phyloP scores from a whole-genome alignment of 2,888 invertebrate genomes.

The Eulithis prunata region DNA sequence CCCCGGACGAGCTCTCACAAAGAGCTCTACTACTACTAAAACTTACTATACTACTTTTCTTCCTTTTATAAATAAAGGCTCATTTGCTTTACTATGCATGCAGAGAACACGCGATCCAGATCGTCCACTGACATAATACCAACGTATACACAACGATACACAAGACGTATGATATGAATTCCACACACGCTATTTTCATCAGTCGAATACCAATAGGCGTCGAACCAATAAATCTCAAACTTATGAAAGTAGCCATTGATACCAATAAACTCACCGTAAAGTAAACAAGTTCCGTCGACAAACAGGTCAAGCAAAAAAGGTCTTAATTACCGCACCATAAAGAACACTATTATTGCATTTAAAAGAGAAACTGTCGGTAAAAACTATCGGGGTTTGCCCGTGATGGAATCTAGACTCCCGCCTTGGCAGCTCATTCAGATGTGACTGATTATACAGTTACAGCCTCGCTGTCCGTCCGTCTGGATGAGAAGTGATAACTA shows the following conservation, averaged over 20 bases:
- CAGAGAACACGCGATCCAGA: constrained; percentile 15
- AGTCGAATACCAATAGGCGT: constrained; percentile 29
- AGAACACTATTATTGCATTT: constrained; percentile 51
- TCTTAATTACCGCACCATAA: constrained; percentile 53
- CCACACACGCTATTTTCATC: constrained; percentile 19
- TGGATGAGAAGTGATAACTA: constrained; percentile 28
- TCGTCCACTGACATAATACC: constrained; percentile 18
- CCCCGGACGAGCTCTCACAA: too few species aligned
- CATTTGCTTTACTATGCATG: constrained; percentile 10
- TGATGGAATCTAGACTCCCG: constrained; percentile 63
- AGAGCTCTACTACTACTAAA: too few species aligned
- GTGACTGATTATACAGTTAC: constrained; percentile 47
- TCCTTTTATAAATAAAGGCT: constrained; percentile 10
- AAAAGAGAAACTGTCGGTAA: constrained; percentile 71
- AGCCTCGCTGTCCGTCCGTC: constrained; percentile 30
- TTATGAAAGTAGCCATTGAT: constrained; percentile 39
- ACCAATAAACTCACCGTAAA: constrained; percentile 35
- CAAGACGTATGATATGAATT: constrained; percentile 18
- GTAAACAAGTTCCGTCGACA: constrained; percentile 43
- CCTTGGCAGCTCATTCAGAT: constrained; percentile 56
- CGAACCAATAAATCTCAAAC: constrained; percentile 36
- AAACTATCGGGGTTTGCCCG: constrained; percentile 67
- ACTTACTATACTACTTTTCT: too few species aligned
- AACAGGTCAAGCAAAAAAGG: constrained; percentile 42
- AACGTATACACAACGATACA: constrained; percentile 13